Percentiles rank a stretch among this genome's conserved stretches.
These are phyloP conservation scores for Phymorhynchus buccinoides DNA, from an alignment of 1,140 invertebrate species.

Conservation along the genomic window DNA sequence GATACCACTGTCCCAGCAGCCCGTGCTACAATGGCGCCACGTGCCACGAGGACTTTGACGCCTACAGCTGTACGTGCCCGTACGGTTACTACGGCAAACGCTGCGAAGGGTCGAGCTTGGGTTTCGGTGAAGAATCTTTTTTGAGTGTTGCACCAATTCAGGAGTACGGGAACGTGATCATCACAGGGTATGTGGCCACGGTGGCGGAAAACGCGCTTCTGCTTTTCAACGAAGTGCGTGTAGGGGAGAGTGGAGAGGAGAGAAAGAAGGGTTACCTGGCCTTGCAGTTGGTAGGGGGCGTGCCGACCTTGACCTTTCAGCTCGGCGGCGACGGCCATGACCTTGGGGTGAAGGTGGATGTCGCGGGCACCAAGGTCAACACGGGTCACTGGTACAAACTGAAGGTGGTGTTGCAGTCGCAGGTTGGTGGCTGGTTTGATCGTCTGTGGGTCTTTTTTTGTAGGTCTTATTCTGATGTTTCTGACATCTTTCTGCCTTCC, in stretches of 20 bases:
- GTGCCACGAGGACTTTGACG: conserved; percentile 82
- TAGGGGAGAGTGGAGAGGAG: conserved; percentile 75
- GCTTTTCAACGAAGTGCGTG: conserved; percentile 89
- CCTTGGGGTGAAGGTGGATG: conserved; percentile 76
- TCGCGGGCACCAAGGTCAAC: conserved; percentile 75
- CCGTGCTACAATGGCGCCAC: conserved; percentile 77
- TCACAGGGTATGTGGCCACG: conserved; percentile 85
- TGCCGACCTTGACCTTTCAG: conserved; percentile 87
- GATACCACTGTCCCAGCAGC: conserved; percentile 54
- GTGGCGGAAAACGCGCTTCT: conserved; percentile 88
- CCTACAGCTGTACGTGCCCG: conserved; percentile 82
- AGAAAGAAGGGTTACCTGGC: conserved; percentile 90
- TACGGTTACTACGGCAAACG: conserved; percentile 87
- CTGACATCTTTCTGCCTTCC: no score
- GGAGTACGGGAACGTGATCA: conserved; percentile 90
- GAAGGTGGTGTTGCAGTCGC: conserved; percentile 89
- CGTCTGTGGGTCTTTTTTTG: neutral
- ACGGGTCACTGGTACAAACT: conserved; percentile 93
- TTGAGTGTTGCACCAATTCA: conserved; percentile 90
- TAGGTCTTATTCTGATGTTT: neutral
- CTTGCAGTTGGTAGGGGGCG: conserved; percentile 87
- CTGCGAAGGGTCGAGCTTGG: conserved; percentile 91
- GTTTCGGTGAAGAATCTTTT: conserved; percentile 90
- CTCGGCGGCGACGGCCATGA: conserved; percentile 84
- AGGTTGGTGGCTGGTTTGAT: conserved; percentile 54